Evolutionary conservation across 2,113 vertebrate genomes (phyloP).

Genomic region (Tupaia chinensis): DNA sequence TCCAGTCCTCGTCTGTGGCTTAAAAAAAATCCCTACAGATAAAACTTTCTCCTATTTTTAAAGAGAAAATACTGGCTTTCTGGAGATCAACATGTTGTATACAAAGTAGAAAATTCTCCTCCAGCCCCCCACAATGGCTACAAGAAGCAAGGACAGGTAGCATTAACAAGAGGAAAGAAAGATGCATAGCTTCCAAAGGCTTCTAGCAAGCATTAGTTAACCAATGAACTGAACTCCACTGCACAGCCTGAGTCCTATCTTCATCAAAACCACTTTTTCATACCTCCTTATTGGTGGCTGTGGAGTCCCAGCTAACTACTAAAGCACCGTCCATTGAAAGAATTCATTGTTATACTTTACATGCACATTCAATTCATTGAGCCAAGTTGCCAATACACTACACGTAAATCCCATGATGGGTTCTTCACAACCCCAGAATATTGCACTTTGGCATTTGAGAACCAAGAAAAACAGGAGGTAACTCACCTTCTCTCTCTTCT

Average conservation of each 20-base stretch:
- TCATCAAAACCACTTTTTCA: background rate
- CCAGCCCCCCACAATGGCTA: background rate
- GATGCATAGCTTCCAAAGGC: background rate
- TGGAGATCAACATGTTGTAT: background rate
- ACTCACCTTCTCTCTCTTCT: background rate
- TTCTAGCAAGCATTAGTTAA: background rate
- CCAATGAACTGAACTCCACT: background rate
- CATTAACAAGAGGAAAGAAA: background rate
- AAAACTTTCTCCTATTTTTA: background rate
- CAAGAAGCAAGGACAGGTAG: background rate
- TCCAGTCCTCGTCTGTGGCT: background rate
- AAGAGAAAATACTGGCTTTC: background rate
- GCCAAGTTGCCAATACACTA: background rate
- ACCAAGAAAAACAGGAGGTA: background rate
- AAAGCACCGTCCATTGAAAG: background rate
- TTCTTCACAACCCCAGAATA: background rate
- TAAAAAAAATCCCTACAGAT: background rate
- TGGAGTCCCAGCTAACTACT: background rate
- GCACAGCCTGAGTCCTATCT: background rate
- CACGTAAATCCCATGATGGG: background rate
- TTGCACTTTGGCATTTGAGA: background rate
- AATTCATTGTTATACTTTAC: background rate
- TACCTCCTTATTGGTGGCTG: background rate
- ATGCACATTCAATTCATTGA: background rate
- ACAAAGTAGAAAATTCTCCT: background rate